Evolutionary conservation across 1,140 invertebrate genomes (phyloP).

Genomic region (Brachionus sp.): DNA sequence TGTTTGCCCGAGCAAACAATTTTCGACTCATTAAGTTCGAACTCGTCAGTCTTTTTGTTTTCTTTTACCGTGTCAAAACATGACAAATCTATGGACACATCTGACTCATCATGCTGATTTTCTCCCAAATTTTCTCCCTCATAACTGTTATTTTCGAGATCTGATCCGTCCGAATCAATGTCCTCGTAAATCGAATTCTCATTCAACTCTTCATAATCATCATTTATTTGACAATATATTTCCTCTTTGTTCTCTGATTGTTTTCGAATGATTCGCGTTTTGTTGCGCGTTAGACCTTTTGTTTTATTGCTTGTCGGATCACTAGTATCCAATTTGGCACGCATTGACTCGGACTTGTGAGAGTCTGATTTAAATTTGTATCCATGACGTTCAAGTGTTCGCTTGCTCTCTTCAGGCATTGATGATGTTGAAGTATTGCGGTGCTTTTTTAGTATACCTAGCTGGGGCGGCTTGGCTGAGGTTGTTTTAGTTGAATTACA

Average conservation of each 20-base stretch:
- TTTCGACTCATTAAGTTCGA: background rate
- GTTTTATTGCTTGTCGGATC: conserved; percentile 5
- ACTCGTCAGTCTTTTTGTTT: background rate
- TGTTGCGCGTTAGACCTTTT: background rate
- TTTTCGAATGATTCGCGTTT: background rate
- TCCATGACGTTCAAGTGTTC: background rate
- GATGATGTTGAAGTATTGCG: conserved; percentile 17
- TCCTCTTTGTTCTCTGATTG: background rate
- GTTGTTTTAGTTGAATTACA: background rate
- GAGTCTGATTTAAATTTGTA: background rate
- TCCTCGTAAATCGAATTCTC: conserved; percentile 30
- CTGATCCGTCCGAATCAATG: background rate
- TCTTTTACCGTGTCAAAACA: conserved; percentile 27
- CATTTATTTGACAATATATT: conserved; percentile 37
- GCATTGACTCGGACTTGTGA: background rate
- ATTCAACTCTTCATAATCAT: background rate
- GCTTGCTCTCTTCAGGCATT: background rate
- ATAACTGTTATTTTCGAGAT: background rate
- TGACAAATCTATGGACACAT: conserved; percentile 1
- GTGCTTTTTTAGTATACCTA: background rate
- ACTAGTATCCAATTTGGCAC: background rate
- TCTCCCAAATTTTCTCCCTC: background rate
- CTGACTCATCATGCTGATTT: background rate
- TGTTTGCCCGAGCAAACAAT: background rate
- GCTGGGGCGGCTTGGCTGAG: background rate